Percentiles rank a stretch among this genome's conserved stretches.
Conservation (phyloP, 2,888 invertebrate genomes). For the Drosophila leonis region DNA sequence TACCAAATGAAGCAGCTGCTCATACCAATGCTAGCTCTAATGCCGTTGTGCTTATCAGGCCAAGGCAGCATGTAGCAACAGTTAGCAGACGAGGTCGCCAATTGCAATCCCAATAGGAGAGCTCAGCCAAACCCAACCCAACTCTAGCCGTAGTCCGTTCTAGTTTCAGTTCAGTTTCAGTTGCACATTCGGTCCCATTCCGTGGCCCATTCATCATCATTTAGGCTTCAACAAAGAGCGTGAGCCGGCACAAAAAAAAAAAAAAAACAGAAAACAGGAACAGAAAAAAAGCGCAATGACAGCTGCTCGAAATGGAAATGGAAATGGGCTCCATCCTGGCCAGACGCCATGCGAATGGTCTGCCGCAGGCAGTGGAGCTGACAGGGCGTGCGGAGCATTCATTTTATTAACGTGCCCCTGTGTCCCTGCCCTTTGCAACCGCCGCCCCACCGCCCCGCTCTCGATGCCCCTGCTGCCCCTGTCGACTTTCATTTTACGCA, state of each 20-base stretch:
- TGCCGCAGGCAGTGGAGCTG: constrained; percentile 29
- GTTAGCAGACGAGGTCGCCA: constrained; percentile 19
- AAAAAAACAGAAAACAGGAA: constrained; percentile 12
- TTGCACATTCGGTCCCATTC: constrained; percentile 22
- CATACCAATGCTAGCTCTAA: background rate
- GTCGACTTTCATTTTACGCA: constrained; percentile 4
- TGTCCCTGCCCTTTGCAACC: constrained; percentile 7
- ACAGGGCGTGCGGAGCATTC: constrained; percentile 25
- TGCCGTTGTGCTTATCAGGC: constrained; percentile 32
- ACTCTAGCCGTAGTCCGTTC: background rate
- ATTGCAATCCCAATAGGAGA: background rate
- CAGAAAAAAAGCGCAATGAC: constrained; percentile 26
- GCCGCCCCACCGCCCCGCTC: too few relatives aligned
- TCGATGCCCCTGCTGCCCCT: background rate
- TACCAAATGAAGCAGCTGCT: too few relatives aligned
- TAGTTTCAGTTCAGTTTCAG: constrained; percentile 23
- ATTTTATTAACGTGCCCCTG: constrained; percentile 48
- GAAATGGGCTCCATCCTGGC: constrained; percentile 27
- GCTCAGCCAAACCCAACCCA: background rate
- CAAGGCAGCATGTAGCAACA: constrained; percentile 41
- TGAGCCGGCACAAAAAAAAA: constrained; percentile 21
- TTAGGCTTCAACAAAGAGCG: constrained; percentile 47
- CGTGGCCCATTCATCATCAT: constrained; percentile 71
- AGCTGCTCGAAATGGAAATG: constrained; percentile 44
- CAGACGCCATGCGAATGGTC: constrained; percentile 24